Base-by-base conservation (phyloP, 2,888 invertebrate genomes). In the Catocala sponsa region DNA sequence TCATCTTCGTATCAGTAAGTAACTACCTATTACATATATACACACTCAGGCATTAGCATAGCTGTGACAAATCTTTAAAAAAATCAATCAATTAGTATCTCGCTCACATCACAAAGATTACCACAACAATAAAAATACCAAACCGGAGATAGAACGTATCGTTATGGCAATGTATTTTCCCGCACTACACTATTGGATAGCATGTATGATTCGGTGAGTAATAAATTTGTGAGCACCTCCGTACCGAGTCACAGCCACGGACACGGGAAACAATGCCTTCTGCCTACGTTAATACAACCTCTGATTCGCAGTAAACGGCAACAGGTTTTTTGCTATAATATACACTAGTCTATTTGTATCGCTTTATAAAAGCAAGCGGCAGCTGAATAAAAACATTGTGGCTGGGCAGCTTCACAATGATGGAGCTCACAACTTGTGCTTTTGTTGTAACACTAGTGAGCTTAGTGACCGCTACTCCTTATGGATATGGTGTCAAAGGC, bases 311-410 rank as follows among this genome's bases (percentile, higher is more conserved):
- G 90, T 91, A 91, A 88, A 87, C 85, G 79, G 83, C 80, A 85
- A 91, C 91, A 82, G 89, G 94, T 94, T 94, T 93, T 91, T 92
- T 90, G 86, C 84, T 83, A 80, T 83, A 84, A 87, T 86, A 84
- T 80, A 87, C 84, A 84, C 85, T 79, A 83, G 82, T 80, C 85
- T 91, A 92, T 92, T 92, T 92, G 84, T 87, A 84, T 90, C 83
- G 91, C 90, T 93, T 93, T 94, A 94, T 93, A 94, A 94, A 91
- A 88, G 87, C 88, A 81, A 84, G 78, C 81, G 80, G 73, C 72
- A 75, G 78, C 79, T 75, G 78, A 85, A 82, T 84, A 87, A 84
- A 83, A 87, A 84, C 90, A 93, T 88, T 91, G 86, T 89, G 82
- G 79, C 83, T 87, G 81, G 84, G 85, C 87, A 89, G 93, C 91